Conservation (phyloP, 2,113 vertebrate species). For the rabbit (Oryctolagus cuniculus) region DNA sequence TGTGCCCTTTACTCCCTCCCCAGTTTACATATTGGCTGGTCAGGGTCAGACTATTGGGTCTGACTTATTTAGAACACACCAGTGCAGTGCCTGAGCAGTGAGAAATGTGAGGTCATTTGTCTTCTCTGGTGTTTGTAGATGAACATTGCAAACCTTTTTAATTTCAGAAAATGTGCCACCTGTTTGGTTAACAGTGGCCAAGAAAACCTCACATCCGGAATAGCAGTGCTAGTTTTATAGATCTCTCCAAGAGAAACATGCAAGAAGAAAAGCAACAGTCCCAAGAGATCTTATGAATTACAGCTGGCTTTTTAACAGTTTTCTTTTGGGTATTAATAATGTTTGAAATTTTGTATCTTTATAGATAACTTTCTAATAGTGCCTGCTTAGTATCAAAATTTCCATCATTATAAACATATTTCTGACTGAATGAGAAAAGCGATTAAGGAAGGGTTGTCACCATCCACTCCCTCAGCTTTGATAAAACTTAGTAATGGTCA, state of each 20-base stretch:
- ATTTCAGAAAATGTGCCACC: constrained; percentile 29
- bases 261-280: background rate
- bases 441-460: background rate
- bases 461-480: background rate
- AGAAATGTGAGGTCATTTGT: constrained; percentile 14
- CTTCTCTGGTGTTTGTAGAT: constrained; percentile 54
- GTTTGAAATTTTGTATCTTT: background rate
- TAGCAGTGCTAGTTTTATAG: constrained; percentile 41
- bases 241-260: constrained; percentile 22
- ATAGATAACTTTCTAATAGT: constrained; percentile 26
- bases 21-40: background rate
- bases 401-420: background rate
- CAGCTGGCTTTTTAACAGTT: constrained; percentile 14
- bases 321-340: background rate
- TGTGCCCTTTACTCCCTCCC: background rate
- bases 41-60: background rate
- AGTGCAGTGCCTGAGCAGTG: background rate
- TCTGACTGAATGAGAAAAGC: constrained; percentile 30
- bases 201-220: constrained; percentile 27
- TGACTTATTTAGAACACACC: constrained; percentile 28
- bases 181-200: constrained; percentile 44
- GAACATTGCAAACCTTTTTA: constrained; percentile 51
- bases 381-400: constrained; percentile 14
- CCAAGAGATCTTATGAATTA: background rate
- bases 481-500: background rate